phyloP scores from a whole-genome alignment of 1,140 invertebrate genomes.

The Calosoma granatense region DNA sequence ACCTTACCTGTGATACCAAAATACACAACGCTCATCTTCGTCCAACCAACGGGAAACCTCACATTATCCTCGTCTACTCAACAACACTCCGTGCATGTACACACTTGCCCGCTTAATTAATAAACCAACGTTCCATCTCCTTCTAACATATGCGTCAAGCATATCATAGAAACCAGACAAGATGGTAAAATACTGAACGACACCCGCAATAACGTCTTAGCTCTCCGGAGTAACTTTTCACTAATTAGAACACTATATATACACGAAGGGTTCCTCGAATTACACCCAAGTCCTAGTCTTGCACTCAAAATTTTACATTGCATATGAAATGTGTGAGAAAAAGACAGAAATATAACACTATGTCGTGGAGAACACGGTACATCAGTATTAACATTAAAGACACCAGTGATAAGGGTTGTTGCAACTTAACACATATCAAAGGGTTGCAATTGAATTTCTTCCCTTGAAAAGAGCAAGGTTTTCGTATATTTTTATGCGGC shows the following conservation, averaged over 20 bases:
- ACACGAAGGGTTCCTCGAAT: conserved; percentile 12
- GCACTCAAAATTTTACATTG: conserved; percentile 9
- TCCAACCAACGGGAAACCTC: not conserved
- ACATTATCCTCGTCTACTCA: not conserved
- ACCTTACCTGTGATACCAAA: conserved; percentile 8
- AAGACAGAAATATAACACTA: conserved; percentile 11
- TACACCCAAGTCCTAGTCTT: conserved; percentile 4
- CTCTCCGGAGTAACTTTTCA: conserved; percentile 13
- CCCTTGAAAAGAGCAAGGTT: conserved; percentile 24
- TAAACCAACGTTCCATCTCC: not conserved
- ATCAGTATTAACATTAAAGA: conserved; percentile 14
- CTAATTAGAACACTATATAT: conserved; percentile 17
- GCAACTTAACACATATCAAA: conserved; percentile 23
- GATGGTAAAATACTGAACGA: not conserved
- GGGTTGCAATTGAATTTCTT: conserved; percentile 28
- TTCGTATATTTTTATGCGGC: not conserved
- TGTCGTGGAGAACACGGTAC: conserved; percentile 1
- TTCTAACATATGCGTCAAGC: not conserved
- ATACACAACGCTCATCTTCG: not conserved
- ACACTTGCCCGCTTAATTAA: not conserved
- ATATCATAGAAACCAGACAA: not conserved
- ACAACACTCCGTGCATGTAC: not conserved
- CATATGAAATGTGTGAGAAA: conserved; percentile 8
- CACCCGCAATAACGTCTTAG: conserved; percentile 10
- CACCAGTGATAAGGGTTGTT: conserved; percentile 10